These are phyloP conservation scores for Drosophila asahinai DNA, from an alignment of 1,140 invertebrate genomes.

Conservation along the genomic window DNA sequence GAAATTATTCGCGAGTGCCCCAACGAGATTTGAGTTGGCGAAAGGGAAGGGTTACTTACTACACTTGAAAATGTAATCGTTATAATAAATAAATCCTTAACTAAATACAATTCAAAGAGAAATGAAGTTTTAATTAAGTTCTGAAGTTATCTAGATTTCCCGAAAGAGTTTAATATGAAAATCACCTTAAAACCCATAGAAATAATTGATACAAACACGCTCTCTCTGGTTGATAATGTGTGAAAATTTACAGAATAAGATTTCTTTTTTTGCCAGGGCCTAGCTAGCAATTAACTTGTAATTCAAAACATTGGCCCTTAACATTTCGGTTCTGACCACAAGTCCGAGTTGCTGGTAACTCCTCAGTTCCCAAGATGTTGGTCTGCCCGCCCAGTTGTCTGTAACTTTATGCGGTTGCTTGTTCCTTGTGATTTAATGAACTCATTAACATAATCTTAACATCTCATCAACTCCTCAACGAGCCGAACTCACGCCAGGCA, in stretches of 20 bases:
- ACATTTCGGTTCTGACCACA: neutral
- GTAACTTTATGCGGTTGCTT: slow-evolving; percentile 47
- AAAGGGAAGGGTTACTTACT: slow-evolving; percentile 1
- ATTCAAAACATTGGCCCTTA: neutral
- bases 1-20: slow-evolving; percentile 47
- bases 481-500: slow-evolving; percentile 51
- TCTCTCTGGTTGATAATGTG: too few relatives aligned
- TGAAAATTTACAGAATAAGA: neutral
- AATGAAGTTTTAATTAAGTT: too few relatives aligned
- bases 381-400: slow-evolving; percentile 25
- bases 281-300: slow-evolving; percentile 25
- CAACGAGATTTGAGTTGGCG: slow-evolving; percentile 23
- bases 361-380: neutral
- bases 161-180: too few relatives aligned
- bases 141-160: too few relatives aligned
- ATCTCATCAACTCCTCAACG: slow-evolving; percentile 76
- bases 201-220: too few relatives aligned
- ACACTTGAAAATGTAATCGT: slow-evolving; percentile 1
- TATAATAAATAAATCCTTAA: too few relatives aligned
- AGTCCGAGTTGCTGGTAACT: slow-evolving; percentile 7
- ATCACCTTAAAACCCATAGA: too few relatives aligned
- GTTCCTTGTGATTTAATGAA: slow-evolving; percentile 78
- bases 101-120: too few relatives aligned
- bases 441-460: slow-evolving; percentile 83
- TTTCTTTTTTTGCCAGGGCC: neutral